These are phyloP conservation scores for Ochropleura leucogaster DNA, from an alignment of 2,888 invertebrate genomes.

Conservation along the genomic window DNA sequence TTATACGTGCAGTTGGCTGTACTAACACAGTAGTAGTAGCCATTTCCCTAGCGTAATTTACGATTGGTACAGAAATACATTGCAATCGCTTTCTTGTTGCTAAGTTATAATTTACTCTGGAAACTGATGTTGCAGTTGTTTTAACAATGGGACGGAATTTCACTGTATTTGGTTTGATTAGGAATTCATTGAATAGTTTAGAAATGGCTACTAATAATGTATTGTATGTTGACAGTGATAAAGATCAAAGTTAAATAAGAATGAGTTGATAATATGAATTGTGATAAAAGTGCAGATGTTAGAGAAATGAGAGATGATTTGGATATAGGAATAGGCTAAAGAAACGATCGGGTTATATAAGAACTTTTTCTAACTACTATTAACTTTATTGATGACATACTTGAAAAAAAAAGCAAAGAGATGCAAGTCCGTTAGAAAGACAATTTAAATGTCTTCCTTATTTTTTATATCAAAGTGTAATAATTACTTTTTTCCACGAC, in stretches of 20 bases:
- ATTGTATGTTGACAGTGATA: background rate
- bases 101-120: constrained; percentile 43
- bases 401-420: background rate
- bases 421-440: background rate
- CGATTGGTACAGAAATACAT: constrained; percentile 39
- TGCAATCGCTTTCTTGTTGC: constrained; percentile 34
- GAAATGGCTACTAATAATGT: too few species aligned
- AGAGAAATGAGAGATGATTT: background rate
- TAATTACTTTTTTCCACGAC: background rate
- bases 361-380: background rate
- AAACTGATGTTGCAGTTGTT: constrained; percentile 2
- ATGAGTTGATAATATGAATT: background rate
- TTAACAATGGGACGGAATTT: background rate
- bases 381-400: background rate
- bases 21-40: constrained; percentile 30
- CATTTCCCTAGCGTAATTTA: constrained; percentile 51
- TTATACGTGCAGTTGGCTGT: background rate
- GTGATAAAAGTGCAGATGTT: background rate
- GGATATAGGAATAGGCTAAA: background rate
- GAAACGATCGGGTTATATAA: background rate
- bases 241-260: background rate
- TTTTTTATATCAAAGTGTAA: background rate
- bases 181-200: background rate
- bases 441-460: background rate
- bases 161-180: background rate